A percentile compares a stretch with the other conserved stretches of the same genome.
These are phyloP conservation scores for Lepilemur ruficaudatus DNA, from an alignment of 2,797 vertebrate species.

Conservation along the genomic window DNA sequence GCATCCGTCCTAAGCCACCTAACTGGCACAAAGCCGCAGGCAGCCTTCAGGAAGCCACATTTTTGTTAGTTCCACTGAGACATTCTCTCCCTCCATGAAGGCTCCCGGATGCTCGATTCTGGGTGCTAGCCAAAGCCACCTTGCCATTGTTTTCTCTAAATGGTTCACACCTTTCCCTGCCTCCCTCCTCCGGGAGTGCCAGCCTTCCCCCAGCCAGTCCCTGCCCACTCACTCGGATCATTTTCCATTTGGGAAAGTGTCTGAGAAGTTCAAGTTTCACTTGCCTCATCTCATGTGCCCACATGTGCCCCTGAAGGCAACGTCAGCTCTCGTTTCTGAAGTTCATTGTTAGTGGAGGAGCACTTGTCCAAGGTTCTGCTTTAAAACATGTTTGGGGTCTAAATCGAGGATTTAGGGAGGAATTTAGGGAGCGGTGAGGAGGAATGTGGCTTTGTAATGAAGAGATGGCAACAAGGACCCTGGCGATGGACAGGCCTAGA, in stretches of 20 bases:
- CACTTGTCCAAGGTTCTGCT: neutral
- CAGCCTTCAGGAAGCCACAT: neutral
- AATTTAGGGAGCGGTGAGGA: neutral
- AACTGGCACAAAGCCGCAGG: neutral
- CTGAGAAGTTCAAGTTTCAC: neutral
- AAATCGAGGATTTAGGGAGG: neutral
- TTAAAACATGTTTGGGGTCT: neutral
- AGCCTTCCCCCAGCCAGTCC: neutral
- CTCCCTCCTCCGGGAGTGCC: neutral
- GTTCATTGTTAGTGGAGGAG: neutral
- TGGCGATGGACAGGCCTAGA: neutral
- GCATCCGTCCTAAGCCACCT: neutral
- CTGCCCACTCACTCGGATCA: neutral
- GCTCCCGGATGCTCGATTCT: neutral
- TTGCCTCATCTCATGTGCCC: neutral
- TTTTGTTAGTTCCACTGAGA: neutral
- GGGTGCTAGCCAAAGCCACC: neutral
- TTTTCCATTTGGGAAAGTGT: neutral
- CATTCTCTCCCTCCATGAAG: neutral
- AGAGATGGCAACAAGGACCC: neutral
- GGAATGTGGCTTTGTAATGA: neutral
- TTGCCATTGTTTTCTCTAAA: neutral
- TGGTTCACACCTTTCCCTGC: neutral
- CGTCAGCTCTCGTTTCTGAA: neutral
- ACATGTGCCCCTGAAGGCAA: neutral